Evolutionary conservation across 2,113 vertebrate species (phyloP), one percentile per base, ranked within the genome.

Genomic region (Cervus canadensis): DNA sequence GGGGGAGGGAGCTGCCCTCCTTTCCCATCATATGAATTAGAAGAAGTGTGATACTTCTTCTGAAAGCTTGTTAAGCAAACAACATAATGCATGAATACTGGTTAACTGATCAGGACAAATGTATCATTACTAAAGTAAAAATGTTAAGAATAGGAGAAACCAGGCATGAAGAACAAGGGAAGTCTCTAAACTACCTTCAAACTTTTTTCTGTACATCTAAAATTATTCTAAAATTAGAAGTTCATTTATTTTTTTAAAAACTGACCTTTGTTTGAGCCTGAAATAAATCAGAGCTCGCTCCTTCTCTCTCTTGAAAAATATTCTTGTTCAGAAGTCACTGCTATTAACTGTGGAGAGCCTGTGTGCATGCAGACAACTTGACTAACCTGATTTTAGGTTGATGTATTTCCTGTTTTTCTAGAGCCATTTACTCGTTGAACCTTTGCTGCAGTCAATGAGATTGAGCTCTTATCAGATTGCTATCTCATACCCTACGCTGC

Each of bases 191-290:
- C 15, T 83, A 52, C 26, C 56, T 94, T 83, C 48, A 45, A 14
- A 28, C 76, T 57, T 81, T 81, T 95, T 94, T 97, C 71, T 48
- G 11, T 88, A 94, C 45, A 82, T 84, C 56, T 84, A 79, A 95
- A 92, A 74, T 95, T 91, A 85, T 56, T 62, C 2, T 85, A 76
- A 82, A 92, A 67, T 78, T 52, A 57, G 64, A 64, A 64, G 43
- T 84, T 59, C 60, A 54, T 87, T 86, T 59, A 82, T 54, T 85
- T 93, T 83, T 83, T 30, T 1, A 48, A 21, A 71, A 74, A 59
- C 82, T 62, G 28, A 4, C 56, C 57, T 95, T 91, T 48, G 52
- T 19, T 76, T 90, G 56, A 96, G 50, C 28, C 50, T 52, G 3
- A 79, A 94, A 83, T 85, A 82, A 92, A 71, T 59, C 30, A 67